A percentile compares a stretch with the other conserved stretches of the same genome.
phyloP scores from a whole-genome alignment of 2,888 invertebrate genomes.

The Serripes groenlandicus region DNA sequence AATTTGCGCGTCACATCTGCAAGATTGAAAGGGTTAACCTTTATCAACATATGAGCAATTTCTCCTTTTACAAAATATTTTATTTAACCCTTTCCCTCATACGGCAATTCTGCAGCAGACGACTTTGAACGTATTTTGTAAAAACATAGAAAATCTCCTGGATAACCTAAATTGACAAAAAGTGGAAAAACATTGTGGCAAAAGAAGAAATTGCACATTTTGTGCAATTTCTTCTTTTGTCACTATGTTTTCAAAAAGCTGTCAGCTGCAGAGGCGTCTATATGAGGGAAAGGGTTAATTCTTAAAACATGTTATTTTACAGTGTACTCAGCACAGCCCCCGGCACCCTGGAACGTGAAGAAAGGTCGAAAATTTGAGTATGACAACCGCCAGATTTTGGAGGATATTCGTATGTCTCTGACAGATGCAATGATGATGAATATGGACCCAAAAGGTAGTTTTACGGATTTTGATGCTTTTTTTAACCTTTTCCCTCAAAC shows the following conservation, averaged over 20 bases:
- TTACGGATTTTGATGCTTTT: too few species aligned
- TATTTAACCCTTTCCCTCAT: too few species aligned
- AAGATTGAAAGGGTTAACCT: too few species aligned
- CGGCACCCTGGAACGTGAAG: slow-evolving; percentile 26
- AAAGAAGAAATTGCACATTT: not conserved
- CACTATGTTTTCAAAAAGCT: not conserved
- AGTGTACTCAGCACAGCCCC: slow-evolving; percentile 13
- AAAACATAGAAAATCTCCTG: too few species aligned
- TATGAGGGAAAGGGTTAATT: not conserved
- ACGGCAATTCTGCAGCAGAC: too few species aligned
- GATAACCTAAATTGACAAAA: too few species aligned
- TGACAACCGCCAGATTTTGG: slow-evolving; percentile 48
- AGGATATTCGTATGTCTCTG: slow-evolving; percentile 53
- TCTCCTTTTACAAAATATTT: too few species aligned
- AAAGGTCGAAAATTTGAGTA: slow-evolving; percentile 3
- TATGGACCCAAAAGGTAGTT: slow-evolving; percentile 44
- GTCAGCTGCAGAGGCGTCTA: not conserved
- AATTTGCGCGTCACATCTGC: too few species aligned
- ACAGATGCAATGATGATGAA: slow-evolving; percentile 44
- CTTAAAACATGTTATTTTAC: not conserved
- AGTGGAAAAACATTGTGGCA: not conserved
- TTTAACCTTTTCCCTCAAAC: too few species aligned
- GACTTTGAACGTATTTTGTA: too few species aligned
- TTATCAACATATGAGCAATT: too few species aligned
- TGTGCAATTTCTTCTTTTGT: not conserved